phyloP scores from a whole-genome alignment of 1,140 invertebrate genomes.

The Batillaria attramentaria region DNA sequence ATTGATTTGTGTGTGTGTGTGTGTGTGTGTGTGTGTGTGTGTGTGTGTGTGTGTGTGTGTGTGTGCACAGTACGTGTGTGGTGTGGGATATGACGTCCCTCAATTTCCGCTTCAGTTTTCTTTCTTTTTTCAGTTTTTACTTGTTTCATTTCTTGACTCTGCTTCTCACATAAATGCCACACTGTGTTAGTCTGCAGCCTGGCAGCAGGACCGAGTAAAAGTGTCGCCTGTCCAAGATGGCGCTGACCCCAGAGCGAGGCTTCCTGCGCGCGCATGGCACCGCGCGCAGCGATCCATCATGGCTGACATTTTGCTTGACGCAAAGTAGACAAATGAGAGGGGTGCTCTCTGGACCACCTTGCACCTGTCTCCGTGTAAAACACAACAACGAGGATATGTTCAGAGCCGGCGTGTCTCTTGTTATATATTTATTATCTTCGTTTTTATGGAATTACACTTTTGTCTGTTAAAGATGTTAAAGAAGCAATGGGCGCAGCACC shows the following conservation, averaged over 20 bases:
- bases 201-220: not conserved
- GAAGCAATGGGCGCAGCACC: too few species aligned
- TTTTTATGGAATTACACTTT: too few species aligned
- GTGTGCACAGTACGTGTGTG: not conserved
- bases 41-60: not conserved
- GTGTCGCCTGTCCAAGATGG: slow-evolving; percentile 11
- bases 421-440: too few species aligned
- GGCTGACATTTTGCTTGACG: not conserved
- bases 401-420: too few species aligned
- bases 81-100: not conserved
- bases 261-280: slow-evolving; percentile 5
- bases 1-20: not conserved
- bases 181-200: not conserved
- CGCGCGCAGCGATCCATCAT: not conserved
- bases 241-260: slow-evolving; percentile 6
- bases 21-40: not conserved
- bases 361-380: too few species aligned
- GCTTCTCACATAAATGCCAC: not conserved
- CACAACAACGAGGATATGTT: too few species aligned
- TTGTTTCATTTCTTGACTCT: too few species aligned
- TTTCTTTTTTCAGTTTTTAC: too few species aligned
- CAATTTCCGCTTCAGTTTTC: not conserved
- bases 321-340: not conserved
- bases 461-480: too few species aligned
- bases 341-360: too few species aligned